Base-by-base conservation (phyloP, 1,140 invertebrate genomes). In the Dinoponera quadriceps region DNA sequence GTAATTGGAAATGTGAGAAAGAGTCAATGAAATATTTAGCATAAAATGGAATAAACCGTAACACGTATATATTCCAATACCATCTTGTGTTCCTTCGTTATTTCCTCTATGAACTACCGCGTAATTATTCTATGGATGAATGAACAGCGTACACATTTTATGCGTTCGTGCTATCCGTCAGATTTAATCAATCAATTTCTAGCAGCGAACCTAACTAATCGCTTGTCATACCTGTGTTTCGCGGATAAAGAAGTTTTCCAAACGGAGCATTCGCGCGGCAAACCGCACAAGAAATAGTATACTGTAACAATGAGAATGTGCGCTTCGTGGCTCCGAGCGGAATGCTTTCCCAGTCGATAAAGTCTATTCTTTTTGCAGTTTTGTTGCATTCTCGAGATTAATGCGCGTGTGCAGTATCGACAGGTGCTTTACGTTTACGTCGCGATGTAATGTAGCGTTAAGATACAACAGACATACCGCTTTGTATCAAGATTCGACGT, bases 251-350 rank as follows among this genome's bases (percentile, higher is more conserved):
- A n/a, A 27, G 44, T 22, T 71, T 80, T 80, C 18, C 38, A 27
- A 78, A 57, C 7, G 13, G 22, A 20, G 5, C 1, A 78, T 49
- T 59, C 57, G 55, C 51, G 33, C 51, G 14, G 51, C 18, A 48
- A 80, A 69, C 57, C 51, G 49, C 66, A 18, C 75, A 27, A 69
- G 65, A 57, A 80, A 80, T 69, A 57, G 33, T 59, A 22, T 54
- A 54, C 22, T 9, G 75, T 77, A 80, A 57, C 75, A 80, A 80
- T 69, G 22, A 59, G 75, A 57, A 69, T 57, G 51, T 18, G n/a
- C 13, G 22, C 44, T 69, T 69, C 14, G 48, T 9, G 3, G 0
- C 11, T 9, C 65, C 51, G n/a, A 71, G 44, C 22, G 14, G 14
- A 71, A 80, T 71, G 51, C 14, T 57, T 80, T 69, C 38, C 44